Evolutionary conservation across 2,888 invertebrate species (phyloP).

Genomic region (Aspidapion aeneum): DNA sequence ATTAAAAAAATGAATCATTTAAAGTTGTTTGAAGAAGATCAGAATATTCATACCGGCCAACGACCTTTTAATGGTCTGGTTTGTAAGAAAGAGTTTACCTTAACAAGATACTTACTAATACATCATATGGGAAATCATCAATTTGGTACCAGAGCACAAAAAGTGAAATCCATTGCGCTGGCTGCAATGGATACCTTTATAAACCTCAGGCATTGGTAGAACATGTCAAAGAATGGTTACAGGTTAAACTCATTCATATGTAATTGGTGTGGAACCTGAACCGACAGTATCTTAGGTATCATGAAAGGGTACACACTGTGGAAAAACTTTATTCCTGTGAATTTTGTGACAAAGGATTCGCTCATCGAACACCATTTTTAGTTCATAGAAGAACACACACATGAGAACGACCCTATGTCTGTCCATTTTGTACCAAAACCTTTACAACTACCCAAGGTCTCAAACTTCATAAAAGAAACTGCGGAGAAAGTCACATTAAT

Average conservation of each 20-base stretch:
- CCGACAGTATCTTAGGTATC: too few species aligned
- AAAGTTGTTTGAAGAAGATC: too few species aligned
- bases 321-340: constrained; percentile 41
- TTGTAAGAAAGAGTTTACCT: constrained; percentile 55
- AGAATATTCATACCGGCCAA: constrained; percentile 59
- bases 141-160: too few species aligned
- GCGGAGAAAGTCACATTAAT: constrained; percentile 26
- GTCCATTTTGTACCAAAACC: constrained; percentile 31
- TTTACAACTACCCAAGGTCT: constrained; percentile 33
- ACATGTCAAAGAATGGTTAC: constrained; percentile 44
- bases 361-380: constrained; percentile 32
- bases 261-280: constrained; percentile 39
- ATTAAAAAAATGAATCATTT: too few species aligned
- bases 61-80: constrained; percentile 53
- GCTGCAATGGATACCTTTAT: constrained; percentile 39
- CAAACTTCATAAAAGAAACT: constrained; percentile 33
- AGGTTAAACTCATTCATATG: constrained; percentile 27
- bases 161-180: constrained; percentile 45
- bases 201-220: constrained; percentile 45
- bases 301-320: constrained; percentile 42
- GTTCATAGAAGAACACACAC: constrained; percentile 34
- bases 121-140: constrained; percentile 37
- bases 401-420: constrained; percentile 33
- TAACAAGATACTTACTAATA: constrained; percentile 32
- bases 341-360: constrained; percentile 36